phyloP scores from a whole-genome alignment of 2,797 vertebrate species.

The Lutra lutra region DNA sequence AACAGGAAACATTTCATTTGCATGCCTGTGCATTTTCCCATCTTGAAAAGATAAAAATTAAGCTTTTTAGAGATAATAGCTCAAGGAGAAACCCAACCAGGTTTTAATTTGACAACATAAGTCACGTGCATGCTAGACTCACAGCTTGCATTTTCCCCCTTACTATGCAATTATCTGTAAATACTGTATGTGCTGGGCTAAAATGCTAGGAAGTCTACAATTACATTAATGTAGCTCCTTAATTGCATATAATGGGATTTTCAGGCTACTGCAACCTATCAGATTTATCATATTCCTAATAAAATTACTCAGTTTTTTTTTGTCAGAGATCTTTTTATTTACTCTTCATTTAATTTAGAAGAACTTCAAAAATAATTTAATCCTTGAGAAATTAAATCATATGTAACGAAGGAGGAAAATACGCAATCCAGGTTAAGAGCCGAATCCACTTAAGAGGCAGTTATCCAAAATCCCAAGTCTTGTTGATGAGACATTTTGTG shows the following conservation, averaged over 20 bases:
- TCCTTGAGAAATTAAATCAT: constrained; percentile 82
- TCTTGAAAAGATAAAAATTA: constrained; percentile 63
- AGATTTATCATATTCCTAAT: constrained; percentile 84
- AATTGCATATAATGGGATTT: constrained; percentile 82
- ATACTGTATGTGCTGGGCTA: constrained; percentile 61
- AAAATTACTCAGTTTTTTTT: constrained; percentile 80
- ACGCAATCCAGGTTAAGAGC: constrained; percentile 79
- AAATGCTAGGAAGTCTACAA: constrained; percentile 78
- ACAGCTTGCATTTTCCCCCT: constrained; percentile 68
- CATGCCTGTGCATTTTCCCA: constrained; percentile 16
- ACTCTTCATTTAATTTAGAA: constrained; percentile 83
- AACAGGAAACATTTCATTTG: constrained; percentile 40
- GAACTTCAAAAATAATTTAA: constrained; percentile 80
- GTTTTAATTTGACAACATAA: constrained; percentile 78
- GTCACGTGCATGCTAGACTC: constrained; percentile 63
- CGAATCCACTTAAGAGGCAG: constrained; percentile 78
- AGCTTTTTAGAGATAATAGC: constrained; percentile 72
- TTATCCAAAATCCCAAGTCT: constrained; percentile 74
- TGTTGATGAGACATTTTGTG: constrained; percentile 73
- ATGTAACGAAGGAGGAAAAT: constrained; percentile 75
- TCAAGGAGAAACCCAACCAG: constrained; percentile 77
- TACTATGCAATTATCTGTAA: constrained; percentile 77
- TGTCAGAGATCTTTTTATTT: constrained; percentile 81
- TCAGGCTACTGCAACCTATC: constrained; percentile 81
- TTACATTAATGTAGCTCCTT: constrained; percentile 83